Percentiles rank a stretch among this genome's conserved stretches.
Conservation (phyloP, 2,797 vertebrate species). For the Enteromius mattozi region DNA sequence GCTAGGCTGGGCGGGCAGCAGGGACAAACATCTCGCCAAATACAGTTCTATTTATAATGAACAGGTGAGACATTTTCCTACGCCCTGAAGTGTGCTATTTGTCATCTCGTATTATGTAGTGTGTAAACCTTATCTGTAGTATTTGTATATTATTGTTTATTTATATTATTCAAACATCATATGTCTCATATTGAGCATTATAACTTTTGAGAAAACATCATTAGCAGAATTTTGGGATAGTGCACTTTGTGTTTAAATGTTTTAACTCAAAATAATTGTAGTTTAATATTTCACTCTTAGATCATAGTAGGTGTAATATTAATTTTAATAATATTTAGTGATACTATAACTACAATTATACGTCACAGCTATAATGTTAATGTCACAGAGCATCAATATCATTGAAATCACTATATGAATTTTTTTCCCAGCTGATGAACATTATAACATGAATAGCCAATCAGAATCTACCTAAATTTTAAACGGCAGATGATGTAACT, state of each 20-base stretch:
- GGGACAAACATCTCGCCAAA: slow-evolving; percentile 90
- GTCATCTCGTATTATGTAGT: neutral
- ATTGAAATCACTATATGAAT: neutral
- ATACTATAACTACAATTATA: neutral
- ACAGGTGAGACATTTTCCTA: slow-evolving; percentile 76
- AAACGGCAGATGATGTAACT: neutral
- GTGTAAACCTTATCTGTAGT: neutral
- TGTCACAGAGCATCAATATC: neutral
- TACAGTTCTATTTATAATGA: slow-evolving; percentile 93
- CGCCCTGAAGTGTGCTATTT: neutral
- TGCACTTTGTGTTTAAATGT: neutral
- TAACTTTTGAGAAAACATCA: neutral
- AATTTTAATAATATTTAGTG: neutral
- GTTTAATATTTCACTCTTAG: neutral
- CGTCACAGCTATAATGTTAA: neutral
- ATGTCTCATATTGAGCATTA: neutral
- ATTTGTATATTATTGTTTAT: neutral
- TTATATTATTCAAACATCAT: neutral
- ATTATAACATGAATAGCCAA: neutral
- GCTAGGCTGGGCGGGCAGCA: slow-evolving; percentile 94
- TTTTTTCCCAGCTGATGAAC: neutral
- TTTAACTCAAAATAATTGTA: neutral
- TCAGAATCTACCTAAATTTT: neutral
- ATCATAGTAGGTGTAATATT: neutral
- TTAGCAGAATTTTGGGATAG: neutral